Base-by-base conservation (phyloP, 2,113 vertebrate genomes). In the Xenopus laevis region DNA sequence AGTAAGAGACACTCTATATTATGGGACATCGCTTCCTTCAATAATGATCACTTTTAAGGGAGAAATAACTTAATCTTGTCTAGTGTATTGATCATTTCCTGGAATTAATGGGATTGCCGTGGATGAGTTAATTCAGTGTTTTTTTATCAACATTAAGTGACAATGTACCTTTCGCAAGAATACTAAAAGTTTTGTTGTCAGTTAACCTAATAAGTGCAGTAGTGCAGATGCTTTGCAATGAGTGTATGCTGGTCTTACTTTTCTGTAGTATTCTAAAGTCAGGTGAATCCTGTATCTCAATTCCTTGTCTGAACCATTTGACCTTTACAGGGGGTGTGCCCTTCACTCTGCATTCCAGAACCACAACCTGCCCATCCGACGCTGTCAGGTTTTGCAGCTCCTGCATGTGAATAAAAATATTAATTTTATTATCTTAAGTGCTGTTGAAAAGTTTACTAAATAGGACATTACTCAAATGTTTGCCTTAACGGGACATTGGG, bases 261-360 rank as follows among this genome's bases (percentile, higher is more conserved):
- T 99, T 99, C 79, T 98, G 94, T 13, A 99, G 93, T 80, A 99
- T 91, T 46, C 97, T 90, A 83, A 99, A 99, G 82, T 99, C 97
- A 0, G 97, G 97, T 3, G 97, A 98, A 85, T 99, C 97, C 77
- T 96, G 88, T 83, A 99, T 95, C 86, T 98, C 94, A 30, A 87
- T 76, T 1, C 93, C 93, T 79, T 98, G 92, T 15, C 94, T 91
- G 87, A 86, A 95, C 97, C 97, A 99, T 45, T 82, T 85, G 81
- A 99, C 95, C 67, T 88, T 89, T 75, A 95, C 81, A 0, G 95
- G 93, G 52, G 91, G 93, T 0, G 86, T 80, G 20, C 96, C 96
- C 44, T 91, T 93, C 21, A 99, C 92, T 72, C 97, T 86, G 85
- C 96, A 96, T 86, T 99, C 97, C 83, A 99, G 80, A 27, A 99